Evolutionary conservation across 2,797 vertebrate species (phyloP).

Genomic region (Melanogrammus aeglefinus): DNA sequence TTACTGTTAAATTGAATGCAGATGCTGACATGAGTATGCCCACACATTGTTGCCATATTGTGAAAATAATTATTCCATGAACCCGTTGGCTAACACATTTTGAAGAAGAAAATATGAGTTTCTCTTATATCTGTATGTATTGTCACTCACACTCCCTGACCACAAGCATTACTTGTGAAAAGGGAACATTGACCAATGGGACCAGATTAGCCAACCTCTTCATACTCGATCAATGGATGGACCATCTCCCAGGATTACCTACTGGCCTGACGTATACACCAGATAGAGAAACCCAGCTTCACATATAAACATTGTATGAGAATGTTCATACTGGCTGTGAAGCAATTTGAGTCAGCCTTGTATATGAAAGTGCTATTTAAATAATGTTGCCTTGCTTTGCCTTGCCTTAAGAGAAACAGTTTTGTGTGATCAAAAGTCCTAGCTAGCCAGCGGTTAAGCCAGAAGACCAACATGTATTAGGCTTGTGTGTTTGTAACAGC

Average conservation of each 20-base stretch:
- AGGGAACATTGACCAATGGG: constrained; percentile 2
- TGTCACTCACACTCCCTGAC: constrained; percentile 7
- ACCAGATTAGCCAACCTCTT: neutral
- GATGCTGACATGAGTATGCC: too few species aligned
- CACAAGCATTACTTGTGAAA: neutral
- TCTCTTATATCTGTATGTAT: neutral
- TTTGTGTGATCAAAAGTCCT: neutral
- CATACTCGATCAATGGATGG: neutral
- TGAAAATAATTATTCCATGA: too few species aligned
- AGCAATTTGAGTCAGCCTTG: too few species aligned
- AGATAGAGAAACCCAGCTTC: neutral
- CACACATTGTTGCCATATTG: too few species aligned
- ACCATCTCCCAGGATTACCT: neutral
- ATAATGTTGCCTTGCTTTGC: too few species aligned
- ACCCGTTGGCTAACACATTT: too few species aligned
- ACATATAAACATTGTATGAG: too few species aligned
- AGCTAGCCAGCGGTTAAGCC: constrained; percentile 14
- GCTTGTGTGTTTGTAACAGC: constrained; percentile 12
- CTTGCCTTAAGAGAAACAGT: too few species aligned
- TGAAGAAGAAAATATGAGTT: neutral
- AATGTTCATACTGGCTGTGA: too few species aligned
- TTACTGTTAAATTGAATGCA: too few species aligned
- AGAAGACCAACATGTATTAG: constrained; percentile 9
- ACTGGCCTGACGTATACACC: neutral
- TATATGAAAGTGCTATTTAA: too few species aligned